Evolutionary conservation across 2,888 invertebrate genomes (phyloP), one percentile per base, ranked within the genome.

Genomic region (Tetragnatha montana): DNA sequence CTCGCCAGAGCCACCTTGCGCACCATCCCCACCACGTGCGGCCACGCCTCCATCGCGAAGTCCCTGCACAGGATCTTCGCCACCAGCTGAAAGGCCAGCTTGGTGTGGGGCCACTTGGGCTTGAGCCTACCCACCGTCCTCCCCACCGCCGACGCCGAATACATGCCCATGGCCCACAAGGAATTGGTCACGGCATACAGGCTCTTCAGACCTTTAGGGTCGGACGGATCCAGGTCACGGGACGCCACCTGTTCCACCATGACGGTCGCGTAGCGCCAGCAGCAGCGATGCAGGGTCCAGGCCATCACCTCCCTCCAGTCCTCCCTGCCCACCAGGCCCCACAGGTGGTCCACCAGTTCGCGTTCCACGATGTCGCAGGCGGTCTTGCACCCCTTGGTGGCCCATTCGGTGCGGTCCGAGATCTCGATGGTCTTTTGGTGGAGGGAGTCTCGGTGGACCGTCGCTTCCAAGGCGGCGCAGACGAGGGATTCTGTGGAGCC

Each of bases 151-250:
- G 49, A 51, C 35, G 6, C 73, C 51, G 76, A 81, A 89, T n/a
- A n/a, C 17, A 75, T 75, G 47, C 85, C 49, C 47, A 89, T 50
- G 19, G 89, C 76, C 89, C 89, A 89, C 12, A 89, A 49, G 21
- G 81, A 81, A 19, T 89, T 89, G 0, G 85, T 81, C 4, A 89
- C 73, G 10, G 76, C 81, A 68, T 81, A 81, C 8, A 89, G 14
- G 19, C 71, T 71, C 71, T 68, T 89, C 71, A n/a, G 73, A 7
- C 81, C 85, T 10, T 14, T 47, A 0, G 21, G 19, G 8, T 73
- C 35, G 50, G 83, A 79, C 8, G 50, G 60, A 12, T 60, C n/a
- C 12, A 89, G 35, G 8, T 81, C 49, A 7, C 60, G 69, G 0
- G n/a, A 47, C 1, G 74, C 60, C 14, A 89, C 84, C n/a, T 78